A percentile compares a stretch with the other conserved stretches of the same genome.
phyloP scores from a whole-genome alignment of 2,113 vertebrate species.

The Aptenodytes forsteri region DNA sequence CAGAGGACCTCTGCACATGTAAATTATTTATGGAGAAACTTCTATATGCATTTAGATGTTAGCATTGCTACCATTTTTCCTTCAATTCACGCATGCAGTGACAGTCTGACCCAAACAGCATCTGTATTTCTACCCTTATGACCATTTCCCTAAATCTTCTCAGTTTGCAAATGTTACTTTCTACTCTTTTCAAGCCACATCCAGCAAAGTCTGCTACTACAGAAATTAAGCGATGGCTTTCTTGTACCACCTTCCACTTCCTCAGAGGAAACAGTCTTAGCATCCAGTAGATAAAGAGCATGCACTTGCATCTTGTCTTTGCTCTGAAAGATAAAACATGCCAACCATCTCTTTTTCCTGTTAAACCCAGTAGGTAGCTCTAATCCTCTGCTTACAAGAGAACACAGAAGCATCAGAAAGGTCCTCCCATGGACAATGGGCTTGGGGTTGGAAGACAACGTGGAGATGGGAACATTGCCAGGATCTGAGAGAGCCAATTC shows the following conservation, averaged over 20 bases:
- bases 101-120: background rate
- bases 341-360: background rate
- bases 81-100: background rate
- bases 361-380: background rate
- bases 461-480: background rate
- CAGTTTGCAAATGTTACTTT: background rate
- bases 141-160: background rate
- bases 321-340: background rate
- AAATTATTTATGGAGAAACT: background rate
- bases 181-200: background rate
- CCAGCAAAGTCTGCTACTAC: background rate
- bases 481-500: background rate
- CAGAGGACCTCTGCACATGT: background rate
- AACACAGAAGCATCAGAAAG: background rate
- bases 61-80: background rate
- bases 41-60: background rate
- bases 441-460: background rate
- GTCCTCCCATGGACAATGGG: background rate
- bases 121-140: background rate
- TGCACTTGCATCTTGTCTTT: background rate
- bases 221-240: background rate
- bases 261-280: background rate
- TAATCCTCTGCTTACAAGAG: background rate
- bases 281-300: background rate
- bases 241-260: background rate